Evolutionary conservation across 2,797 vertebrate genomes (phyloP), one percentile per base, ranked within the genome.

Genomic region (Labroides dimidiatus): DNA sequence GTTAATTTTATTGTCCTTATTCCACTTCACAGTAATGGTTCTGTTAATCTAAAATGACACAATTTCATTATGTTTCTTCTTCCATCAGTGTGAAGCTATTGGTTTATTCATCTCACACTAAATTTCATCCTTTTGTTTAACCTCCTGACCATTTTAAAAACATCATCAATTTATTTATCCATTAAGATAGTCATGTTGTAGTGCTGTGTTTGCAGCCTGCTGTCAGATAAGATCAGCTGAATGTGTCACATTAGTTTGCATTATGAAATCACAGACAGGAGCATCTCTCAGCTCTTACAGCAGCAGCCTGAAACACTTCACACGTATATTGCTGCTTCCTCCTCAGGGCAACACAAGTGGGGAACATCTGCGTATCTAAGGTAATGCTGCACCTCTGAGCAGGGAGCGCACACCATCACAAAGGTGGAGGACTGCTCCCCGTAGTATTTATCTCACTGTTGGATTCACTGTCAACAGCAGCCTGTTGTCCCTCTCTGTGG

Each of bases 391-490:
- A n/a, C n/a, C n/a, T n/a, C n/a, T n/a, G n/a, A n/a, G n/a, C n/a
- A n/a, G n/a, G n/a, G n/a, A n/a, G n/a, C n/a, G n/a, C n/a, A n/a
- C n/a, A n/a, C n/a, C n/a, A n/a, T n/a, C n/a, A n/a, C n/a, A n/a
- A n/a, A n/a, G n/a, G n/a, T n/a, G 24, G 24, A 27, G 24, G 24
- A 27, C 24, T 27, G 23, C 56, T 60, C 4, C 4, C 59, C 71
- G 67, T 61, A 79, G 58, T 60, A 67, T 76, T 80, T 30, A 72
- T 71, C 42, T 47, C 49, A 74, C 39, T n/a, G 55, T 58, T 63
- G 59, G 57, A 30, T 64, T 69, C 59, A 20, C 33, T 58, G 64
- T 66, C 68, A 36, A 49, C 39, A 51, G 49, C 45, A 50, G 27
- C 13, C 64, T 59, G 23, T 23, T 21, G 36, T 53, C 48, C 61